These are phyloP conservation scores for Mythimna lalbum DNA, from an alignment of 2,888 invertebrate genomes.

Conservation along the genomic window DNA sequence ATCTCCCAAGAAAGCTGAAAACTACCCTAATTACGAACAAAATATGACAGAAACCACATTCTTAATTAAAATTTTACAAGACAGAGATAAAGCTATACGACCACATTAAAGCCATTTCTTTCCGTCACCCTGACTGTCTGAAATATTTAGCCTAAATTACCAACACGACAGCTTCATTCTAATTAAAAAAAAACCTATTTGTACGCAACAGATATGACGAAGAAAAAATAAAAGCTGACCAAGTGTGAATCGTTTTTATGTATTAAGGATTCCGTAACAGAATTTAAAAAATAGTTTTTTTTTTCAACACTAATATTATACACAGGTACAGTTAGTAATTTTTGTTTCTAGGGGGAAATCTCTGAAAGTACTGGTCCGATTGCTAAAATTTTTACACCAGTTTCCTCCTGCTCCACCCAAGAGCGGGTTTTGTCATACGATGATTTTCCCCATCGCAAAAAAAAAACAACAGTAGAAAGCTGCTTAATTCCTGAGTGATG, in stretches of 20 bases:
- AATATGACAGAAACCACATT: constrained; percentile 8
- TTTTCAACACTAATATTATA: no score
- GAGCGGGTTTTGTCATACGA: no score
- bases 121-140: neutral
- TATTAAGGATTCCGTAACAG: neutral
- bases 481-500: no score
- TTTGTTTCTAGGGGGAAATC: no score
- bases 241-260: neutral
- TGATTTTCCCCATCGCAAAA: no score
- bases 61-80: neutral
- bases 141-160: constrained; percentile 25
- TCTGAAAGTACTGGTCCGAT: no score
- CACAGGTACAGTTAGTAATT: no score
- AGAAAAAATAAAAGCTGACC: constrained; percentile 16
- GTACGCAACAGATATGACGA: constrained; percentile 46
- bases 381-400: no score
- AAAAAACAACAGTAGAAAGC: no score
- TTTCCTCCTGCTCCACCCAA: no score
- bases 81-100: constrained; percentile 18
- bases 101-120: constrained; percentile 2
- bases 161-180: constrained; percentile 34
- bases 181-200: constrained; percentile 48
- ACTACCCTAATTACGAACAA: constrained; percentile 1
- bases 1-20: neutral
- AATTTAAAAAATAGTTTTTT: neutral